These are phyloP conservation scores for Strix uralensis DNA, from an alignment of 2,113 vertebrate genomes.

Conservation along the genomic window DNA sequence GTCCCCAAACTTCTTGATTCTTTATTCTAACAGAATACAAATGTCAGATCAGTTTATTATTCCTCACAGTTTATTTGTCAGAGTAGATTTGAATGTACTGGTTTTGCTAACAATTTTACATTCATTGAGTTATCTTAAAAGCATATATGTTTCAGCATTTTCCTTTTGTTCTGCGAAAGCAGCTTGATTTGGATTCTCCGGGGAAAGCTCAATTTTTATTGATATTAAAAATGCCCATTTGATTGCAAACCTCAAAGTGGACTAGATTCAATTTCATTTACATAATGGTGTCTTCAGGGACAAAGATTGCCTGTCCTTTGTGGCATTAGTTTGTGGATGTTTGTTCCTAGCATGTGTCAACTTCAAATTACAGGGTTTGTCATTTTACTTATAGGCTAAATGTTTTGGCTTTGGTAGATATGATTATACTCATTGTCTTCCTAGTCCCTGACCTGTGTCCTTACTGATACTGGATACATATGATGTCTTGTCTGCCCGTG, in stretches of 20 bases:
- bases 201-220: conserved; percentile 58
- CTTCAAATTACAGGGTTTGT: conserved; percentile 41
- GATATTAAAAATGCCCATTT: conserved; percentile 56
- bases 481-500: not conserved
- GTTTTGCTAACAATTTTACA: conserved; percentile 29
- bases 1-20: not conserved
- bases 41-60: conserved; percentile 25
- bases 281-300: conserved; percentile 35
- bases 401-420: conserved; percentile 22
- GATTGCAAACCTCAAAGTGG: conserved; percentile 43
- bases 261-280: conserved; percentile 36
- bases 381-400: conserved; percentile 22
- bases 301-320: conserved; percentile 52
- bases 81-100: not conserved
- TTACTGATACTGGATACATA: not conserved
- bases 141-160: conserved; percentile 15
- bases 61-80: not conserved
- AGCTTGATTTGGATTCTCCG: conserved; percentile 43
- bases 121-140: not conserved
- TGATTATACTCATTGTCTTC: not conserved
- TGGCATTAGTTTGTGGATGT: conserved; percentile 45
- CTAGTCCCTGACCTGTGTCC: not conserved
- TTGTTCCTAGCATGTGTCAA: conserved; percentile 48
- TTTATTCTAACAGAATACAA: not conserved
- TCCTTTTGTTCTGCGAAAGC: conserved; percentile 35